These are phyloP conservation scores for Bembecia ichneumoniformis DNA, from an alignment of 2,888 invertebrate species.

Conservation along the genomic window DNA sequence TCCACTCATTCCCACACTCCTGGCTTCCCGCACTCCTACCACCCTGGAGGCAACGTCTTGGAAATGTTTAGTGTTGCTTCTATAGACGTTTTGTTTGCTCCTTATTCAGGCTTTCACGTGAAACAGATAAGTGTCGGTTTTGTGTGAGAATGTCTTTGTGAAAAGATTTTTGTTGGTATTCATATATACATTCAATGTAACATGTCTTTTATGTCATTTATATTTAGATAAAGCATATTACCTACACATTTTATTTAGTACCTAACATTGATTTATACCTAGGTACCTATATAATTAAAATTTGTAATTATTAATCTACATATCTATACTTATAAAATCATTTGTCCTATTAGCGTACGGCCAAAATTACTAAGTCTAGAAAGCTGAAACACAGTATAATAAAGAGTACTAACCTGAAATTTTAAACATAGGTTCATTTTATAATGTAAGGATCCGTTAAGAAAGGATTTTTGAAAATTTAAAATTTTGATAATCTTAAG, in stretches of 20 bases:
- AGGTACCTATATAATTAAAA: too few species aligned
- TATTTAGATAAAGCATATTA: neutral
- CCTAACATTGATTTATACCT: neutral
- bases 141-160: conserved; percentile 11
- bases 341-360: too few species aligned
- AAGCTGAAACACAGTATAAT: too few species aligned
- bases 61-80: conserved; percentile 58
- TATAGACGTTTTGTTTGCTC: conserved; percentile 60
- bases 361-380: too few species aligned
- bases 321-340: too few species aligned
- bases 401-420: too few species aligned
- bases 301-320: too few species aligned
- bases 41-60: conserved; percentile 50
- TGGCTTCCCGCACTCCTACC: conserved; percentile 13
- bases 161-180: neutral
- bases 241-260: neutral
- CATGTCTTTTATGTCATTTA: neutral
- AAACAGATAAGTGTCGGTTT: conserved; percentile 27
- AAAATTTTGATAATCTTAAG: too few species aligned
- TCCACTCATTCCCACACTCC: conserved; percentile 22
- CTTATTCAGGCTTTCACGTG: conserved; percentile 46
- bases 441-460: too few species aligned
- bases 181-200: neutral
- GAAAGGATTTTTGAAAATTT: too few species aligned
- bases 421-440: too few species aligned